Conservation (phyloP, 2,797 vertebrate species). For the Spinibarbus caldwelli region DNA sequence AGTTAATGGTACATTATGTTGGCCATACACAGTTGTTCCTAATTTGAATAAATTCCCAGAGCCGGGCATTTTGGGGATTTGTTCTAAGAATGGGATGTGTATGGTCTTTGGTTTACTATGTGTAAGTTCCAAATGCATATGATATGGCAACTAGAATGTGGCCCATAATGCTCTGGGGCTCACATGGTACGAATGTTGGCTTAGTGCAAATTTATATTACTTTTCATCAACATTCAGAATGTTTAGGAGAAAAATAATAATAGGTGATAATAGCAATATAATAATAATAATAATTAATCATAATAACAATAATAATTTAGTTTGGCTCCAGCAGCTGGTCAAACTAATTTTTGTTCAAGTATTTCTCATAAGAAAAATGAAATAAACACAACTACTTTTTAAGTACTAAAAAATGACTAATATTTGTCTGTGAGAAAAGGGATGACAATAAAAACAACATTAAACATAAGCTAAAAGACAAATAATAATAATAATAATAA, state of each 20-base stretch:
- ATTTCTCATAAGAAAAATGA: conserved; percentile 82
- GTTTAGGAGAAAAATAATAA: conserved; percentile 58
- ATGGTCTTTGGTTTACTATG: conserved; percentile 58
- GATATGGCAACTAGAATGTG: conserved; percentile 39
- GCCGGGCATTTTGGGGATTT: conserved; percentile 2
- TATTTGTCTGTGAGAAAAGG: conserved; percentile 75
- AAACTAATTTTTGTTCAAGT: conserved; percentile 90
- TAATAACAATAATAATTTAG: conserved; percentile 67
- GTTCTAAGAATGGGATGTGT: conserved; percentile 49
- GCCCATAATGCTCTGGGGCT: conserved; percentile 38
- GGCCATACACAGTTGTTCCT: conserved; percentile 29
- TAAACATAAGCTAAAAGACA: conserved; percentile 51
- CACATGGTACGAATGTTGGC: conserved; percentile 82
- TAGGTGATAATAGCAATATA: conserved; percentile 57
- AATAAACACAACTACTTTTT: conserved; percentile 72
- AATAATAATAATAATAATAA: conserved; percentile 28
- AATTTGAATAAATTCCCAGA: conserved; percentile 40
- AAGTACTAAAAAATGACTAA: conserved; percentile 67
- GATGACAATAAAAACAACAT: conserved; percentile 77
- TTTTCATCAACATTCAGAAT: conserved; percentile 78
- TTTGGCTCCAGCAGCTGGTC: conserved; percentile 91
- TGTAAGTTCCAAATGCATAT: conserved; percentile 62
- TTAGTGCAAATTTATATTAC: conserved; percentile 85
- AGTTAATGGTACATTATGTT: conserved; percentile 36
- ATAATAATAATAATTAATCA: conserved; percentile 56